Conservation (phyloP, 2,888 invertebrate species). For the Ophion costatus region DNA sequence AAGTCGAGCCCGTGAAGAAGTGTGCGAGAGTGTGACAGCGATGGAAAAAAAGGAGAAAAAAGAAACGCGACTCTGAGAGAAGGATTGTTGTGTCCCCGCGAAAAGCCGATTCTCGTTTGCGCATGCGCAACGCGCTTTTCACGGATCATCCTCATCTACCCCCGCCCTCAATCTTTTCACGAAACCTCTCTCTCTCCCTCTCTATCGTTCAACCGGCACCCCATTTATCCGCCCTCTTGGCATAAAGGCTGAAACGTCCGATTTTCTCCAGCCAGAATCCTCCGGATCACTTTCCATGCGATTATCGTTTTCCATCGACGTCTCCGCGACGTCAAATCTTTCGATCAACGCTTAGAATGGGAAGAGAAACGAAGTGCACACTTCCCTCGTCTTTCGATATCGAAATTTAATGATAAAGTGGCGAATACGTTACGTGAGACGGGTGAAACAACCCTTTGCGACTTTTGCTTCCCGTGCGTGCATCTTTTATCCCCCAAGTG, state of each 20-base stretch:
- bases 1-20: slow-evolving; percentile 33
- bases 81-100: slow-evolving; percentile 39
- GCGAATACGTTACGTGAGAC: background rate
- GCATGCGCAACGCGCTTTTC: slow-evolving; percentile 39
- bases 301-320: background rate
- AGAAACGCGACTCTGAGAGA: slow-evolving; percentile 1
- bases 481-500: background rate
- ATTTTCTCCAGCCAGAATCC: slow-evolving; percentile 9
- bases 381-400: background rate
- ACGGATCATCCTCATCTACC: slow-evolving; percentile 24
- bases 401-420: background rate
- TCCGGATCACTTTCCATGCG: slow-evolving; percentile 14
- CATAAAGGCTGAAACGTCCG: slow-evolving; percentile 1
- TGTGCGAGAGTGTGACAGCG: slow-evolving; percentile 30
- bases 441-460: background rate
- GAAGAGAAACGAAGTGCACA: background rate
- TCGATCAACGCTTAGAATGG: background rate
- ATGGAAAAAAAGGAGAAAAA: background rate
- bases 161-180: slow-evolving; percentile 12
- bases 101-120: slow-evolving; percentile 25
- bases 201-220: slow-evolving; percentile 33
- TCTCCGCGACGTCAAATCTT: background rate
- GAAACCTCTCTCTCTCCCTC: slow-evolving; percentile 30
- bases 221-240: slow-evolving; percentile 29
- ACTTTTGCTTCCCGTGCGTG: background rate